phyloP scores from a whole-genome alignment of 2,113 vertebrate genomes.

The Oncorhynchus masou region DNA sequence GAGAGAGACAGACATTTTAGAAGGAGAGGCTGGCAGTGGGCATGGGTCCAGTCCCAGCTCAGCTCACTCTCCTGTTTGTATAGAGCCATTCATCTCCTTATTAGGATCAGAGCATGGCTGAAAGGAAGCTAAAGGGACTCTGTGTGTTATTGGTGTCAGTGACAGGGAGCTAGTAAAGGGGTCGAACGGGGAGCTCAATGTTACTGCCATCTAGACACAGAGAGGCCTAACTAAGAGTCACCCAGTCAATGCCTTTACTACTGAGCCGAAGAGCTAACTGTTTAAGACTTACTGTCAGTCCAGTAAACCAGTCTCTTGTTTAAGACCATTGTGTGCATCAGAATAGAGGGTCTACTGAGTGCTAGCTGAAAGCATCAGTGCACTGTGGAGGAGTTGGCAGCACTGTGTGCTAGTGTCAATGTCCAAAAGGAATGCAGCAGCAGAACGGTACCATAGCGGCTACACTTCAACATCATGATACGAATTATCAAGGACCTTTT shows the following conservation, averaged over 20 bases:
- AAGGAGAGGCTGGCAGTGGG: slow-evolving; percentile 39
- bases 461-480: slow-evolving; percentile 43
- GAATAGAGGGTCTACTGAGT: slow-evolving; percentile 34
- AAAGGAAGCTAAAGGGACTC: slow-evolving; percentile 53
- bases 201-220: slow-evolving; percentile 9
- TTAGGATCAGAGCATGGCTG: slow-evolving; percentile 65
- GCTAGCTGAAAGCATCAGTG: slow-evolving; percentile 53
- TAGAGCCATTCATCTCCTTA: slow-evolving; percentile 70
- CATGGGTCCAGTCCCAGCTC: slow-evolving; percentile 51
- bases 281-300: slow-evolving; percentile 28
- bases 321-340: slow-evolving; percentile 2
- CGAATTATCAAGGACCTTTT: slow-evolving; percentile 57
- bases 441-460: slow-evolving; percentile 23
- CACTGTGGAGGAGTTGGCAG: background rate
- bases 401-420: no score
- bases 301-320: background rate
- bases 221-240: slow-evolving; percentile 6
- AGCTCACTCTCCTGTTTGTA: slow-evolving; percentile 55
- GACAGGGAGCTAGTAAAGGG: slow-evolving; percentile 52
- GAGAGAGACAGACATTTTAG: slow-evolving; percentile 8
- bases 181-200: slow-evolving; percentile 13
- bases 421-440: no score
- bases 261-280: slow-evolving; percentile 13
- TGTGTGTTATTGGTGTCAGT: slow-evolving; percentile 57
- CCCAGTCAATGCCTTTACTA: slow-evolving; percentile 5